A percentile compares a stretch with the other conserved stretches of the same genome.
Evolutionary conservation across 2,113 vertebrate genomes (phyloP).

Genomic region (Callaeas wilsoni): DNA sequence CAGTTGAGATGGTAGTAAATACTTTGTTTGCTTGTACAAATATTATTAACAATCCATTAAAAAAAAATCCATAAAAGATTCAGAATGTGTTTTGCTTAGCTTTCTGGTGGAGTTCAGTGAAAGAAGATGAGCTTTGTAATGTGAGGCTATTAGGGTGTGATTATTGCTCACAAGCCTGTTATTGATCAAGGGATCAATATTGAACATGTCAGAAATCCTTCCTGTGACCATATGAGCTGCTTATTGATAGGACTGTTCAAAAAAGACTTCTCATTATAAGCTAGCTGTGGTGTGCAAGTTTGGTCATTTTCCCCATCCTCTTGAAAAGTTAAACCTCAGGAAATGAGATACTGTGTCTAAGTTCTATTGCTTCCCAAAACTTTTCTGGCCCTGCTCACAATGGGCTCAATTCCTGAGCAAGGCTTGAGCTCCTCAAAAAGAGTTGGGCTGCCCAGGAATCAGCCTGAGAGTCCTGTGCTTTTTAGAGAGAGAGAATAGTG

Average conservation of each 20-base stretch:
- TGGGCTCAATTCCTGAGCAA: not conserved
- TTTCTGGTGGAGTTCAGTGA: not conserved
- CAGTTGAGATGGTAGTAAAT: not conserved
- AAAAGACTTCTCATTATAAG: not conserved
- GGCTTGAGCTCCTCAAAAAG: not conserved
- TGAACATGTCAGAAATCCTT: not conserved
- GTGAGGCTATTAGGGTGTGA: not conserved
- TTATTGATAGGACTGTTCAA: not conserved
- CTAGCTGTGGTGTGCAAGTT: not conserved
- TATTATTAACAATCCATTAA: constrained; percentile 24
- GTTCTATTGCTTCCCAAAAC: not conserved
- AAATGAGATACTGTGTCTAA: not conserved
- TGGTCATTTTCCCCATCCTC: not conserved
- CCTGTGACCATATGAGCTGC: not conserved
- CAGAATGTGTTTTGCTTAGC: not conserved
- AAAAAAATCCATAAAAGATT: constrained; percentile 17
- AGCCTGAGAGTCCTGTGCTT: not conserved
- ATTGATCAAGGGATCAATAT: not conserved
- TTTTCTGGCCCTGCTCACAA: not conserved
- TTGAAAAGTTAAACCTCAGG: not conserved
- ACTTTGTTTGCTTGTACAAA: constrained; percentile 7
- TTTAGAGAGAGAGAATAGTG: not conserved
- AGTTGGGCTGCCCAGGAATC: not conserved
- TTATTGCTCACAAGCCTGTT: constrained; percentile 7
- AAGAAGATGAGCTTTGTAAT: constrained; percentile 10